A percentile compares a stretch with the other conserved stretches of the same genome.
Evolutionary conservation across 2,113 vertebrate genomes (phyloP).

Genomic region (Noctilio leporinus): DNA sequence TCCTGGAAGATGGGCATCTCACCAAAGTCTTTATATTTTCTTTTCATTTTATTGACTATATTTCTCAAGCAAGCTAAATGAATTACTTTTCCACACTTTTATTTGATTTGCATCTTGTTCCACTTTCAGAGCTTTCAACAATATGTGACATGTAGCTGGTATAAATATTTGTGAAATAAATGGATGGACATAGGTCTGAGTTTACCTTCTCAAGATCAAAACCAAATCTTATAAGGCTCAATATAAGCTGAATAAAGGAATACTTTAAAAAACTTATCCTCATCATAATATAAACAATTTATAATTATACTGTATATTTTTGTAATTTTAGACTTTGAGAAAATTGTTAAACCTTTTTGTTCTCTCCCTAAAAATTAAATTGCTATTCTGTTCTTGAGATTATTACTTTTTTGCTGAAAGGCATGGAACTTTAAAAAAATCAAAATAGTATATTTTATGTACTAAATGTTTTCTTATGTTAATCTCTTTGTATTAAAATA

Average conservation of each 20-base stretch:
- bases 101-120: background rate
- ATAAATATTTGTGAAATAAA: background rate
- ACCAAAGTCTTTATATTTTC: background rate
- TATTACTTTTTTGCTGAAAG: conserved; percentile 3
- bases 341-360: background rate
- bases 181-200: background rate
- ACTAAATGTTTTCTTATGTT: conserved; percentile 45
- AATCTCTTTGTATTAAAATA: conserved; percentile 58
- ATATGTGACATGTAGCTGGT: background rate
- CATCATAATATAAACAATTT: background rate
- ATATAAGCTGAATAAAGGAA: background rate
- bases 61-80: background rate
- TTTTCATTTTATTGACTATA: background rate
- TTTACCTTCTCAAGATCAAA: background rate
- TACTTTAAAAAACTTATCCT: background rate
- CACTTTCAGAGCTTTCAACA: background rate
- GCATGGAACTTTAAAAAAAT: background rate
- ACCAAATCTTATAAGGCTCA: background rate
- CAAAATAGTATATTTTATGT: background rate
- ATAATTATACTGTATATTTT: background rate
- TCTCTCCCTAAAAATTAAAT: background rate
- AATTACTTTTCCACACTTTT: background rate
- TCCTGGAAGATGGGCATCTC: background rate
- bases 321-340: background rate
- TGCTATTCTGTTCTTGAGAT: background rate